These are phyloP conservation scores for Neoascia interrupta DNA, from an alignment of 2,888 invertebrate species.

Conservation along the genomic window DNA sequence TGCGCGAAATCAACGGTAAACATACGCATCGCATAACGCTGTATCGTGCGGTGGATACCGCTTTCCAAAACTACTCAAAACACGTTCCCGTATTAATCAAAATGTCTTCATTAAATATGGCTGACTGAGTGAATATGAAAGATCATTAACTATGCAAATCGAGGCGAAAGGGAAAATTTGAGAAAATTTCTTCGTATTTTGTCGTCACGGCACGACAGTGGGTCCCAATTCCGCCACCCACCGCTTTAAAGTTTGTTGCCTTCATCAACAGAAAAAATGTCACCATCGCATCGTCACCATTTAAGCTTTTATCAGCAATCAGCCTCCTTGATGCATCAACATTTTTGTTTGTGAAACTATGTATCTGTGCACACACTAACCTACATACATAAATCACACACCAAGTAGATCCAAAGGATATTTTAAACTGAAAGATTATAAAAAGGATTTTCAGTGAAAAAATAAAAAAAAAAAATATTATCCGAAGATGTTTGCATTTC, in stretches of 20 bases:
- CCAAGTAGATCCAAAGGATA: no score
- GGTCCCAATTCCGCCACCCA: background rate
- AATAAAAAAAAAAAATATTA: background rate
- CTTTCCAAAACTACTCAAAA: slow-evolving; percentile 12
- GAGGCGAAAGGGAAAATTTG: slow-evolving; percentile 56
- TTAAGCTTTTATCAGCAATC: slow-evolving; percentile 7
- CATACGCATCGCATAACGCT: background rate
- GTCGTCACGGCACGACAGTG: slow-evolving; percentile 1
- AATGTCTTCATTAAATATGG: slow-evolving; percentile 49
- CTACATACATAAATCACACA: no score
- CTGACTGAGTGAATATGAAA: slow-evolving; percentile 46
- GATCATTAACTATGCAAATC: slow-evolving; percentile 60
- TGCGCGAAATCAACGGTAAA: slow-evolving; percentile 6
- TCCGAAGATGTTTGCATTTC: slow-evolving; percentile 34
- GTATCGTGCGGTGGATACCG: background rate
- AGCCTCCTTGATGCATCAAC: slow-evolving; percentile 16
- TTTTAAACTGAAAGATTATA: no score
- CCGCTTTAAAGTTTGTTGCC: slow-evolving; percentile 45
- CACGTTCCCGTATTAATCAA: slow-evolving; percentile 39
- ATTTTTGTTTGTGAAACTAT: slow-evolving; percentile 1
- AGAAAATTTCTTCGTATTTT: slow-evolving; percentile 62
- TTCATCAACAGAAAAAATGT: background rate
- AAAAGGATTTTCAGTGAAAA: background rate
- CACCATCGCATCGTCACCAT: background rate
- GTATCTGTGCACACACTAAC: background rate